A percentile compares a stretch with the other conserved stretches of the same genome.
These are phyloP conservation scores for Crypturellus undulatus DNA, from an alignment of 2,113 vertebrate species.

Conservation along the genomic window DNA sequence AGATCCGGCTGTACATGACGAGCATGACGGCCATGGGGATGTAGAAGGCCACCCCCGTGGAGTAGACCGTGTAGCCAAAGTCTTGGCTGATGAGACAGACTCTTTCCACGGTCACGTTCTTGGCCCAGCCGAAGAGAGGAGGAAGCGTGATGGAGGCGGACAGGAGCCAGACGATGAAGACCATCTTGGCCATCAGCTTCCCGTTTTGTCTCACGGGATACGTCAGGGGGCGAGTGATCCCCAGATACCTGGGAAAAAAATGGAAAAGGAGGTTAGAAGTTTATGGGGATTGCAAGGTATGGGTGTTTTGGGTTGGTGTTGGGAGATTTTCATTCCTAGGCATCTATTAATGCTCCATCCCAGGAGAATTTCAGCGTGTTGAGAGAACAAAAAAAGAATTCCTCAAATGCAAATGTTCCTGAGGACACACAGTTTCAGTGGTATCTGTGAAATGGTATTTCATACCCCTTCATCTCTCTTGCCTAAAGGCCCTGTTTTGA, in stretches of 20 bases:
- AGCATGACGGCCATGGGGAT: conserved; percentile 82
- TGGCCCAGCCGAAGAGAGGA: conserved; percentile 79
- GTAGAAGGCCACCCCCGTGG: conserved; percentile 80
- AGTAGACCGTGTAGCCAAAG: conserved; percentile 81
- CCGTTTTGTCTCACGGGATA: conserved; percentile 78
- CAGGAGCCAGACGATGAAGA: conserved; percentile 78
- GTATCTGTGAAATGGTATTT: neutral
- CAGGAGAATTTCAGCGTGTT: neutral
- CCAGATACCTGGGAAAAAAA: conserved; percentile 70
- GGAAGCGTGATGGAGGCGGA: conserved; percentile 81
- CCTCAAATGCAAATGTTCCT: fast-evolving
- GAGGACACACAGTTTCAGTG: neutral
- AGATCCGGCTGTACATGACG: conserved; percentile 80
- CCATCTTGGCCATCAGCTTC: conserved; percentile 82
- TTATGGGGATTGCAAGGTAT: neutral
- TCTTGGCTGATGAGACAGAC: conserved; percentile 83
- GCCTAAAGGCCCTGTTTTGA: fast-evolving
- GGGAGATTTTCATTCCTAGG: fast-evolving
- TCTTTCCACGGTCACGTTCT: conserved; percentile 75
- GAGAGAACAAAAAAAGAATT: neutral
- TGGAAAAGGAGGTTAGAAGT: neutral
- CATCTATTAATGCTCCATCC: neutral
- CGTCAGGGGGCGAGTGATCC: conserved; percentile 76
- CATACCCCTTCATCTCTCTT: neutral
- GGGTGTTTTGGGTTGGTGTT: neutral